Evolutionary conservation across 2,797 vertebrate species (phyloP).

Genomic region (Bovichtus variegatus): DNA sequence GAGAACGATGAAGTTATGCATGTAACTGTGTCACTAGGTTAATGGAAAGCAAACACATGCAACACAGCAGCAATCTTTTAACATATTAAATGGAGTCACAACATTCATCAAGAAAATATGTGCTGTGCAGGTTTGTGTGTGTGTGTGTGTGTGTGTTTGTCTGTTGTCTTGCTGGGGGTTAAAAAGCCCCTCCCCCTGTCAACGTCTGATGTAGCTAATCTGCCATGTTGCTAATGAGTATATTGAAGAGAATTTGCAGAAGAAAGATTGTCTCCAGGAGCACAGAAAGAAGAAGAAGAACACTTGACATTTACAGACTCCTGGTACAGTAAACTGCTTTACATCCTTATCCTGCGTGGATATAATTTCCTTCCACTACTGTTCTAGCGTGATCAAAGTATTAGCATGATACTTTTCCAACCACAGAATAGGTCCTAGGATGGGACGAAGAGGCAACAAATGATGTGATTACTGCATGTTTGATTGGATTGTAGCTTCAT

Average conservation of each 20-base stretch:
- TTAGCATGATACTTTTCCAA: neutral
- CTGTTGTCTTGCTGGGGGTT: neutral
- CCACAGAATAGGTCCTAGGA: slow-evolving; percentile 11
- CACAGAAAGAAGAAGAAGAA: slow-evolving; percentile 29
- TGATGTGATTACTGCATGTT: slow-evolving; percentile 44
- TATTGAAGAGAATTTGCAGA: slow-evolving; percentile 69
- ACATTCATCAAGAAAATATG: neutral
- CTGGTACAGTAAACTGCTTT: slow-evolving; percentile 16
- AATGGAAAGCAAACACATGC: slow-evolving; percentile 32
- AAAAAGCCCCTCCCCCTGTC: slow-evolving; percentile 29
- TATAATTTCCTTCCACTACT: slow-evolving; percentile 22
- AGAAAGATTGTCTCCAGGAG: slow-evolving; percentile 58
- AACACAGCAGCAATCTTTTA: slow-evolving; percentile 10
- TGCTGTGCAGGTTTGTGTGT: slow-evolving; percentile 4
- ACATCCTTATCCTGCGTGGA: slow-evolving; percentile 36
- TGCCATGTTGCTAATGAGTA: slow-evolving; percentile 58
- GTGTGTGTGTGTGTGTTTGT: slow-evolving; percentile 1
- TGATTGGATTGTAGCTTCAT: slow-evolving; percentile 59
- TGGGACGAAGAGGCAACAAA: slow-evolving; percentile 17
- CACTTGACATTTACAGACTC: slow-evolving; percentile 41
- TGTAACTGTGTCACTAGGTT: slow-evolving; percentile 40
- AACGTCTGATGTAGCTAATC: slow-evolving; percentile 47
- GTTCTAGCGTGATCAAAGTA: slow-evolving; percentile 19
- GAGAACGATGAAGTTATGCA: slow-evolving; percentile 18
- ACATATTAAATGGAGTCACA: slow-evolving; percentile 10